Percentiles rank a stretch among this genome's conserved stretches.
Conservation (phyloP, 2,113 vertebrate genomes). For the Columba livia region DNA sequence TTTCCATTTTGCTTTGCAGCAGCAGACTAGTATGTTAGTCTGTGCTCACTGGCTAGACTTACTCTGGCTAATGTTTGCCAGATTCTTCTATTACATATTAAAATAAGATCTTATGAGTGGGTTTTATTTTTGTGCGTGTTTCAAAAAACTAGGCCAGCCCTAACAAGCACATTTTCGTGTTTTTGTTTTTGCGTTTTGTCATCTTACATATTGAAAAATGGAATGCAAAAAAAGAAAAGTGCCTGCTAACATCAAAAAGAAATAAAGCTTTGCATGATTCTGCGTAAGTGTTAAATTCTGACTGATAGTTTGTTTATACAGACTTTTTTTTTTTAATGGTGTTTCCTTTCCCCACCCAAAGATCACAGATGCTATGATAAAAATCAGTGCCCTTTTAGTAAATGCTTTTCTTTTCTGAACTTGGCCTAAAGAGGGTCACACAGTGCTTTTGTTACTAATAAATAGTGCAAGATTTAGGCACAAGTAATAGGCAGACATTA, state of each 20-base stretch:
- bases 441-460: neutral
- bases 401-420: neutral
- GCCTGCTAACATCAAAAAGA: constrained; percentile 37
- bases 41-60: constrained; percentile 42
- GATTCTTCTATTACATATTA: constrained; percentile 56
- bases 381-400: constrained; percentile 27
- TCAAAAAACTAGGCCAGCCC: constrained; percentile 59
- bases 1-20: constrained; percentile 37
- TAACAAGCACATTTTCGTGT: constrained; percentile 46
- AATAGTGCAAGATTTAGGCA: neutral
- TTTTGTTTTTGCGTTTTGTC: constrained; percentile 67
- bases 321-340: constrained; percentile 35
- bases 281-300: constrained; percentile 56
- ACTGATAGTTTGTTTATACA: constrained; percentile 58
- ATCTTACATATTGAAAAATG: constrained; percentile 61
- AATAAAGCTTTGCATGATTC: constrained; percentile 57
- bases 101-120: constrained; percentile 55
- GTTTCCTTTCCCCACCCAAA: constrained; percentile 39
- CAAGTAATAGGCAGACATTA: neutral
- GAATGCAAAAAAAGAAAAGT: constrained; percentile 12
- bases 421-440: neutral
- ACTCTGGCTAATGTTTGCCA: constrained; percentile 59
- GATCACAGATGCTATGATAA: constrained; percentile 34
- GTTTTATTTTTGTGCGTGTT: constrained; percentile 32
- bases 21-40: constrained; percentile 40